Evolutionary conservation across 1,140 invertebrate species (phyloP).

Genomic region (Hycleus phaleratus): DNA sequence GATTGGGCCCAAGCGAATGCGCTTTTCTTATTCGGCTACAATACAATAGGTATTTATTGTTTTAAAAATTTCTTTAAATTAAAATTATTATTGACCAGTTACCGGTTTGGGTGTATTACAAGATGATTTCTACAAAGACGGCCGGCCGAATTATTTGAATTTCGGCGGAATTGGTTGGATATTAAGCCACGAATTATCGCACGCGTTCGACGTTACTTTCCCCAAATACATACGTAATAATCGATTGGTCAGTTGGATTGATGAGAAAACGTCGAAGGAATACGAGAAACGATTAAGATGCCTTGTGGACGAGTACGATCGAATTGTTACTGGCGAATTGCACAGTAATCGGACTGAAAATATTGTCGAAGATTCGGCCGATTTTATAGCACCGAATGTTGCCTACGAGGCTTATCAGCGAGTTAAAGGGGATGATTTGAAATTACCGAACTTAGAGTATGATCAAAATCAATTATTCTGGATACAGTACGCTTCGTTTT

Average conservation of each 20-base stretch:
- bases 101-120: conserved; percentile 12
- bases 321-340: not conserved
- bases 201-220: not conserved
- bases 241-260: not conserved
- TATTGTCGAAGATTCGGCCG: conserved; percentile 84
- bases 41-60: too few species aligned
- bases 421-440: conserved; percentile 49
- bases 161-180: conserved; percentile 15
- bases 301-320: not conserved
- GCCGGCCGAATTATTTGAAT: conserved; percentile 15
- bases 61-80: too few species aligned
- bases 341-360: conserved; percentile 71
- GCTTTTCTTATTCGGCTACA: too few species aligned
- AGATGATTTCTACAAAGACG: conserved; percentile 9
- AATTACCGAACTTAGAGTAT: conserved; percentile 43
- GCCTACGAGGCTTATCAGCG: conserved; percentile 71
- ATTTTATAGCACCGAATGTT: conserved; percentile 70
- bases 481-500: conserved; percentile 18
- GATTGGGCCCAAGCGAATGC: too few species aligned
- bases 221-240: not conserved
- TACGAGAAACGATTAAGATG: not conserved
- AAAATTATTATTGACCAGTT: conserved; percentile 14
- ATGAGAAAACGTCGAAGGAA: not conserved
- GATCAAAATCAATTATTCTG: conserved; percentile 54
- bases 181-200: conserved; percentile 11